Evolutionary conservation across 2,888 invertebrate species (phyloP), one percentile per base, ranked within the genome.

Genomic region (Drosophila affinis): DNA sequence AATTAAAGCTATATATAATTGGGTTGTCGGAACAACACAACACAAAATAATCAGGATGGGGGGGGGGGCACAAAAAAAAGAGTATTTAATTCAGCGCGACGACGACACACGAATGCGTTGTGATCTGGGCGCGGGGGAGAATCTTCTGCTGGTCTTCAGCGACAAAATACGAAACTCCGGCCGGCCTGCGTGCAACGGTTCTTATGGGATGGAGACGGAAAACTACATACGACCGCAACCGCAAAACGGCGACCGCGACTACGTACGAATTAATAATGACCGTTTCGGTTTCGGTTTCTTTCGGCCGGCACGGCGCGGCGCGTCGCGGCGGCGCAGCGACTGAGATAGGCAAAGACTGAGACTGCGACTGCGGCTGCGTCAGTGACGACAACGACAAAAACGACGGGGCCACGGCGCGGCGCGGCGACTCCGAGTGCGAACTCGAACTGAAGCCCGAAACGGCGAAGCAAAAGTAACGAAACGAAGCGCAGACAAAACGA

Each of bases 1-100:
- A 84, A 85, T 87, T 78, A 76, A 59, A 76, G 62, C 69, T 72
- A 69, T 60, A 63, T 70, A 74, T 64, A 58, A 64, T 64, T 62
- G 60, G 60, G 53, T 69, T 51, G 52, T 21, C 54, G 39, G 39
- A 55, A 59, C 34, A 63, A 48, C 47, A 27, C 58, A n/a, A 14
- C 32, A 21, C 45, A 56, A 29, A 65, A 54, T 18, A 18, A 29
- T 17, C 18, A 17, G 55, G 21, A 21, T 21, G 49, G 34, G 14
- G 7, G 44, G 46, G 44, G 14, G 7, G 44, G 46, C 32, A 52
- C 58, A 56, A 62, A 62, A 62, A 54, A 57, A 49, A 65, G 54
- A 60, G 62, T 70, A 71, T 72, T 88, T 78, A 72, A 73, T 78
- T 64, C 54, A 49, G 75, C 72, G 68, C 72, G 68, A 74, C 72